Evolutionary conservation across 2,113 vertebrate genomes (phyloP).

Genomic region (Hyperoodon ampullatus): DNA sequence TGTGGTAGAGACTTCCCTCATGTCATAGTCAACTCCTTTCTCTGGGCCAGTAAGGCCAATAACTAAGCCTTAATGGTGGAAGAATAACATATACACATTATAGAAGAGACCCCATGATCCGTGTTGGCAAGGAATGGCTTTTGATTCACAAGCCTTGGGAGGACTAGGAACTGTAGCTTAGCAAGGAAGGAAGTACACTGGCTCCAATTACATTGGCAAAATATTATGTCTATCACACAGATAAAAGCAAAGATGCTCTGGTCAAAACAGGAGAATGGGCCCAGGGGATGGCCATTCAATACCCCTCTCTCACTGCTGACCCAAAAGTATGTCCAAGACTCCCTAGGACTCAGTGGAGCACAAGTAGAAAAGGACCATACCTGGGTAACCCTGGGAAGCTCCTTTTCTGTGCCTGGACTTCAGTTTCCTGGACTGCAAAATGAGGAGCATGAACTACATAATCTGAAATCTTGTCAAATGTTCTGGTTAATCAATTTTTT

Average conservation of each 20-base stretch:
- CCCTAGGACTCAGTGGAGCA: not conserved
- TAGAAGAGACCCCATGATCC: not conserved
- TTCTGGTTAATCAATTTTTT: not conserved
- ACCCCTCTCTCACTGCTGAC: not conserved
- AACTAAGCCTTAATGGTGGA: not conserved
- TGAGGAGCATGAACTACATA: not conserved
- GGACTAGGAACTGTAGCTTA: not conserved
- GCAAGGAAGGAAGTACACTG: not conserved
- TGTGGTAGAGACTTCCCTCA: not conserved
- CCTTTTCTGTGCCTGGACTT: not conserved
- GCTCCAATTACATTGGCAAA: not conserved
- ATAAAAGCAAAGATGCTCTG: not conserved
- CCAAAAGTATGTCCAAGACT: not conserved
- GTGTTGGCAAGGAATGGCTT: not conserved
- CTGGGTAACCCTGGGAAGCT: not conserved
- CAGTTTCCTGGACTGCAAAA: constrained; percentile 1
- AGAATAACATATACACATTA: not conserved
- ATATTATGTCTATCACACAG: not conserved
- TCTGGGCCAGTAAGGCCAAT: not conserved
- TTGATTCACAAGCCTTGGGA: not conserved
- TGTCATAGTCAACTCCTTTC: not conserved
- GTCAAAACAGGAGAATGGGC: not conserved
- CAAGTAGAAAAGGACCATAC: not conserved
- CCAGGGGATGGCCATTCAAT: not conserved
- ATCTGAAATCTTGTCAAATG: not conserved